These are phyloP conservation scores for Plestiodon gilberti DNA, from an alignment of 2,113 vertebrate species.

Conservation along the genomic window DNA sequence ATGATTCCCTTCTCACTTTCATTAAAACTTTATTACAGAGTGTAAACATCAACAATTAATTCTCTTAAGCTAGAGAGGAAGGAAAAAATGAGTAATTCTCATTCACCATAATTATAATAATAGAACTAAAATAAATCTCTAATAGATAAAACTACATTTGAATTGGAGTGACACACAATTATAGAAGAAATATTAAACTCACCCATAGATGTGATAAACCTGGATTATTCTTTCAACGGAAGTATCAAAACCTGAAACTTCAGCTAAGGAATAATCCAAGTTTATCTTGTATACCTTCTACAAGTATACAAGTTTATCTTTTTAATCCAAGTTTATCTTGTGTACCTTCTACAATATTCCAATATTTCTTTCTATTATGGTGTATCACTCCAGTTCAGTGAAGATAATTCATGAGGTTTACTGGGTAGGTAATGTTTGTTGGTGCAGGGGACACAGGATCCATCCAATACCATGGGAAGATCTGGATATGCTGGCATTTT, in stretches of 20 bases:
- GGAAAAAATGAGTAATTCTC: constrained; percentile 7
- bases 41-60: constrained; percentile 34
- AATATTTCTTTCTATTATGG: constrained; percentile 16
- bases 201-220: no score
- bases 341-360: constrained; percentile 1
- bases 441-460: background rate
- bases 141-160: constrained; percentile 6
- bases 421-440: background rate
- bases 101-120: constrained; percentile 41
- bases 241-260: constrained; percentile 27
- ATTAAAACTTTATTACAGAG: constrained; percentile 55
- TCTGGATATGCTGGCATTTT: background rate
- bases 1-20: constrained; percentile 40
- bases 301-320: no score
- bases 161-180: no score
- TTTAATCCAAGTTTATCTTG: constrained; percentile 43
- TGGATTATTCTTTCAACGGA: no score
- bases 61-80: constrained; percentile 33
- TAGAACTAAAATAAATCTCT: constrained; percentile 38
- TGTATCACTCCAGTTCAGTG: background rate
- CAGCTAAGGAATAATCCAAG: constrained; percentile 39
- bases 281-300: constrained; percentile 42
- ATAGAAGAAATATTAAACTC: no score
- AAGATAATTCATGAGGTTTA: background rate
- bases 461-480: background rate